phyloP scores from a whole-genome alignment of 2,113 vertebrate species.

The Sinocyclocheilus rhinocerous region DNA sequence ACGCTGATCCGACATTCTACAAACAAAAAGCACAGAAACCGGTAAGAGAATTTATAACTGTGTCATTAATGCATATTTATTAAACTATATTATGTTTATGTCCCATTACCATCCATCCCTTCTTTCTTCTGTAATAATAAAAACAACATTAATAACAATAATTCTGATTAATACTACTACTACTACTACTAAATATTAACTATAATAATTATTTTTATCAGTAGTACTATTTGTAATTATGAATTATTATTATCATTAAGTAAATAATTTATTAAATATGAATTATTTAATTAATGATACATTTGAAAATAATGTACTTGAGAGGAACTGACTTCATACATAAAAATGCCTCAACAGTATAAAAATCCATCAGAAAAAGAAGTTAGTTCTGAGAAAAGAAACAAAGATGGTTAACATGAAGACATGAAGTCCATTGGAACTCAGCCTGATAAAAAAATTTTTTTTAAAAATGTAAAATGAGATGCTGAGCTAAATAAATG shows the following conservation, averaged over 20 bases:
- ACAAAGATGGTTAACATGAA: background rate
- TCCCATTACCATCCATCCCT: background rate
- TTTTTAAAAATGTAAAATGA: no score
- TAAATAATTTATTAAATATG: no score
- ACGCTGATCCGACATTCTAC: background rate
- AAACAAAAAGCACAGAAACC: background rate
- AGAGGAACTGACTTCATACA: no score
- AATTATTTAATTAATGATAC: no score
- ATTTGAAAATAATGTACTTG: no score
- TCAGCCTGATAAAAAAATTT: background rate
- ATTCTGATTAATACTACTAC: background rate
- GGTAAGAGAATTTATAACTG: background rate
- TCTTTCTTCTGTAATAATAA: background rate
- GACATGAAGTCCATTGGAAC: background rate
- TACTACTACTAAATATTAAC: no score
- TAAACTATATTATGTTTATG: background rate
- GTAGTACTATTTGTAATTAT: no score
- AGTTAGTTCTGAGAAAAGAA: background rate
- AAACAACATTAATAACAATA: background rate
- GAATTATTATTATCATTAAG: no score
- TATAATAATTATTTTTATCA: no score
- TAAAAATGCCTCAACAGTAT: background rate
- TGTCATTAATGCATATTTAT: background rate
- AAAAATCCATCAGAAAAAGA: background rate
- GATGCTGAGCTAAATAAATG: no score